These are phyloP conservation scores for Danio jaintianensis DNA, from an alignment of 2,797 vertebrate genomes.

Conservation along the genomic window DNA sequence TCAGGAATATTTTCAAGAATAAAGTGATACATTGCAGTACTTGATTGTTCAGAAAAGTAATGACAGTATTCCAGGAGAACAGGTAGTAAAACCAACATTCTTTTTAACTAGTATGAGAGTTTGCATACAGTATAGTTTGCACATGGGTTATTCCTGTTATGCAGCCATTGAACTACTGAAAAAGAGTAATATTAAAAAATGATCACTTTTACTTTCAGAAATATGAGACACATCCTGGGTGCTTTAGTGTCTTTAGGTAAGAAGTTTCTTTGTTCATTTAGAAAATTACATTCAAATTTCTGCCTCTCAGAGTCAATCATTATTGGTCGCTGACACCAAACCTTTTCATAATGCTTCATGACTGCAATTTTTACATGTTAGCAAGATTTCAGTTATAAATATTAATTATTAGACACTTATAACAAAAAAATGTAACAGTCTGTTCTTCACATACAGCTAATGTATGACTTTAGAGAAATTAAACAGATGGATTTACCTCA, in stretches of 20 bases:
- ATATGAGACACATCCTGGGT: neutral
- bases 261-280: neutral
- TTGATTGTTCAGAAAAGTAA: neutral
- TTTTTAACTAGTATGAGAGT: neutral
- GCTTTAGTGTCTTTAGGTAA: neutral
- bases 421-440: neutral
- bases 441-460: conserved; percentile 8
- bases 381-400: neutral
- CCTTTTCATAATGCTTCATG: neutral
- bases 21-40: neutral
- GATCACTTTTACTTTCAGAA: too few relatives aligned
- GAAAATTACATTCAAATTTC: neutral
- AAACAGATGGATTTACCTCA: too few relatives aligned
- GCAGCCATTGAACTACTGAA: neutral
- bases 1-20: neutral
- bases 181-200: too few relatives aligned
- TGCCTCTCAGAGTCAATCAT: neutral
- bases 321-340: neutral
- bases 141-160: conserved; percentile 19
- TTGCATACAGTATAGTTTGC: neutral
- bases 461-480: too few relatives aligned
- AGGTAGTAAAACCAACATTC: neutral
- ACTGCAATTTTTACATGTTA: neutral
- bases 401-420: neutral
- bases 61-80: neutral